Conservation (phyloP, 2,113 vertebrate genomes). For the Rana temporaria region DNA sequence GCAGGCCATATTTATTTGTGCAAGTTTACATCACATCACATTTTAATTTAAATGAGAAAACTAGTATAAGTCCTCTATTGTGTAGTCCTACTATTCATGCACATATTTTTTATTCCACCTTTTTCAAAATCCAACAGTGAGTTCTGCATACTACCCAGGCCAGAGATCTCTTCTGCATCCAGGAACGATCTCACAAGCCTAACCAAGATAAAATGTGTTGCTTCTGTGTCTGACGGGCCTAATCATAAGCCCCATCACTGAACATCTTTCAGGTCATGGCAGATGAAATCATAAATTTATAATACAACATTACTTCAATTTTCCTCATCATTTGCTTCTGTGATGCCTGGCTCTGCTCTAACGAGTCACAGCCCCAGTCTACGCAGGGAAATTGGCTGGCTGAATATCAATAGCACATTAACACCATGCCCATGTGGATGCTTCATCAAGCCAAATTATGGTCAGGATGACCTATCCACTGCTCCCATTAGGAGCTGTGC, state of each 20-base stretch:
- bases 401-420: slow-evolving; percentile 84
- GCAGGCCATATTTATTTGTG: too few relatives aligned
- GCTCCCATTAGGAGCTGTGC: slow-evolving; percentile 73
- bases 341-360: slow-evolving; percentile 90
- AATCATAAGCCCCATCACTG: slow-evolving; percentile 70
- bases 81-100: too few relatives aligned
- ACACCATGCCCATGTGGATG: slow-evolving; percentile 66
- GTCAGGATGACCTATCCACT: slow-evolving; percentile 74
- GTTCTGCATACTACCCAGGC: neutral
- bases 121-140: neutral
- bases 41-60: too few relatives aligned
- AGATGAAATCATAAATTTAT: slow-evolving; percentile 94
- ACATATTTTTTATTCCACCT: neutral
- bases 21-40: too few relatives aligned
- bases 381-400: slow-evolving; percentile 70
- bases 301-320: slow-evolving; percentile 99
- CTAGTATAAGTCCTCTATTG: too few relatives aligned
- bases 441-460: slow-evolving; percentile 76
- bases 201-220: slow-evolving; percentile 58
- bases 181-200: slow-evolving; percentile 37
- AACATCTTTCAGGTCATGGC: slow-evolving; percentile 82
- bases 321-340: slow-evolving; percentile 97
- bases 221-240: slow-evolving; percentile 58
- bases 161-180: slow-evolving; percentile 17
- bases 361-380: slow-evolving; percentile 71